Conservation (phyloP, 2,113 vertebrate genomes). For the Nanger granti region DNA sequence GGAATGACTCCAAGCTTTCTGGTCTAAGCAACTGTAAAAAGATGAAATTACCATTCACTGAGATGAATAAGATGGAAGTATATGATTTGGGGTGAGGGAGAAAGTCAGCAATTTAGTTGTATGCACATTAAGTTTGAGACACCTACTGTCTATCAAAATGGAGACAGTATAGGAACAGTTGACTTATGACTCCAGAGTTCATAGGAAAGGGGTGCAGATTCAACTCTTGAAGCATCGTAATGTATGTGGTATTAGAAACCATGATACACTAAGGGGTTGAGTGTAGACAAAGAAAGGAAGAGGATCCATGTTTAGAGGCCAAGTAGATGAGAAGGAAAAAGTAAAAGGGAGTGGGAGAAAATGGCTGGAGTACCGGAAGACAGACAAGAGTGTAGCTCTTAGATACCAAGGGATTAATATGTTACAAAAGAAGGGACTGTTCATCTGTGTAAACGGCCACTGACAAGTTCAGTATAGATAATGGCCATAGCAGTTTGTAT, state of each 20-base stretch:
- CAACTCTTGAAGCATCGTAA: not conserved
- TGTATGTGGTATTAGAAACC: not conserved
- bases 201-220: not conserved
- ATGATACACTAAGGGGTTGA: not conserved
- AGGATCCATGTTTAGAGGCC: not conserved
- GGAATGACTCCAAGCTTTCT: not conserved
- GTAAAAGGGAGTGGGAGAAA: not conserved
- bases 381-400: not conserved
- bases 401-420: not conserved
- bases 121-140: not conserved
- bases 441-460: not conserved
- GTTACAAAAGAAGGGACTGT: not conserved
- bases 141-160: not conserved
- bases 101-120: not conserved
- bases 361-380: not conserved
- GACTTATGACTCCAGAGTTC: not conserved
- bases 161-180: not conserved
- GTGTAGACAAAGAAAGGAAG: not conserved
- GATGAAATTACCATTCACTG: not conserved
- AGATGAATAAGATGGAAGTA: not conserved
- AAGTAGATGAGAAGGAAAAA: not conserved
- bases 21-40: not conserved
- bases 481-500: not conserved
- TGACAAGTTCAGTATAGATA: not conserved
- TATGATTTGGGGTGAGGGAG: not conserved